These are phyloP conservation scores for silkworm (Bombyx mori) DNA, from an alignment of 1,140 invertebrate genomes.

Conservation along the genomic window DNA sequence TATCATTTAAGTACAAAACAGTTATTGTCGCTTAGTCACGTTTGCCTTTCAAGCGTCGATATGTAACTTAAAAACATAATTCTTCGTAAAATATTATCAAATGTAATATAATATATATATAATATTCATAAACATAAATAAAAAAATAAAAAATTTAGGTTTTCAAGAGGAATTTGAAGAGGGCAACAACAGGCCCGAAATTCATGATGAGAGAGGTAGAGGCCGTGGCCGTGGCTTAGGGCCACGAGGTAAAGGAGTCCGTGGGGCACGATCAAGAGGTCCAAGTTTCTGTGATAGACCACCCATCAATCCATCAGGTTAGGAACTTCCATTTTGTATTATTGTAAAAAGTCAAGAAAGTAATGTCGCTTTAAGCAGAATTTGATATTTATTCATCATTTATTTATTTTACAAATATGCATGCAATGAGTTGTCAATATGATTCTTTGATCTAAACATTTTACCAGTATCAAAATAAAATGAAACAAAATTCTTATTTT, in stretches of 20 bases:
- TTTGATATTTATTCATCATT: no score
- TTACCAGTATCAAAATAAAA: no score
- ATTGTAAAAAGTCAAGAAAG: background rate
- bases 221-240: slow-evolving; percentile 9
- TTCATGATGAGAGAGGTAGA: slow-evolving; percentile 12
- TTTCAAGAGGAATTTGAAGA: slow-evolving; percentile 34
- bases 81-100: no score
- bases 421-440: background rate
- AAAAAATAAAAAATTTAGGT: slow-evolving; percentile 8
- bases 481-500: no score
- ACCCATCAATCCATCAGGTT: slow-evolving; percentile 6
- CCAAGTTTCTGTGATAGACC: slow-evolving; percentile 24
- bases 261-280: slow-evolving; percentile 16
- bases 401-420: background rate
- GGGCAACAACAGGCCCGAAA: slow-evolving; percentile 25
- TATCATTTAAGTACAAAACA: no score
- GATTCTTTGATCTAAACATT: no score
- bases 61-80: no score
- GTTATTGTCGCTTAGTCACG: no score
- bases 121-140: no score
- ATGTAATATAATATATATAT: no score
- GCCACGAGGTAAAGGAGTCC: slow-evolving; percentile 19
- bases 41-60: no score
- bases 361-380: background rate
- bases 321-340: background rate